phyloP scores from a whole-genome alignment of 2,113 vertebrate species.

The Perognathus longimembris region DNA sequence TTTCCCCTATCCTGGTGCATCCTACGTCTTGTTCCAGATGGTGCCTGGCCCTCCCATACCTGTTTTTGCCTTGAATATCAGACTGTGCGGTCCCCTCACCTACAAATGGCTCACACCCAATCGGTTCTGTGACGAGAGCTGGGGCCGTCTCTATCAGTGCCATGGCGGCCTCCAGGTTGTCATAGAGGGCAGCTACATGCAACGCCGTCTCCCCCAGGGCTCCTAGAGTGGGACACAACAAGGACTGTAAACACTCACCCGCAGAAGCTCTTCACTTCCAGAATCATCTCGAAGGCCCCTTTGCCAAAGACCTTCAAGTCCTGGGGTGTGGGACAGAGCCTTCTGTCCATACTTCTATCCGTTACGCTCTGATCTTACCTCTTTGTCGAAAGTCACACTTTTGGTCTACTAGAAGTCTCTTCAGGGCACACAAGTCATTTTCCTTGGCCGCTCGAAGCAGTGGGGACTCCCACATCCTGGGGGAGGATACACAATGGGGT shows the following conservation, averaged over 20 bases:
- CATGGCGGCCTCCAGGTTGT: slow-evolving; percentile 91
- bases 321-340: rapidly evolving
- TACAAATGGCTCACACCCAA: slow-evolving; percentile 90
- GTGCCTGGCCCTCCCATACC: background rate
- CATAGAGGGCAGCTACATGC: slow-evolving; percentile 92
- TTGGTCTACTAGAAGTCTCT: slow-evolving; percentile 89
- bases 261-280: slow-evolving; percentile 66
- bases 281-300: no score
- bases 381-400: slow-evolving; percentile 92
- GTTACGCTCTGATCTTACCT: slow-evolving; percentile 85
- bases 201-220: slow-evolving; percentile 95
- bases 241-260: slow-evolving; percentile 80
- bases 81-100: slow-evolving; percentile 77
- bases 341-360: background rate
- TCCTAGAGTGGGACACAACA: slow-evolving; percentile 78
- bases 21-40: background rate
- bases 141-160: slow-evolving; percentile 92
- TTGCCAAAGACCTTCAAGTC: background rate
- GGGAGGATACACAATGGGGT: background rate
- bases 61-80: background rate
- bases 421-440: slow-evolving; percentile 91
- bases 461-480: slow-evolving; percentile 92
- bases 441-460: slow-evolving; percentile 93
- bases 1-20: background rate
- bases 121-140: slow-evolving; percentile 91